phyloP scores from a whole-genome alignment of 1,140 invertebrate species.

The Achroia grisella region DNA sequence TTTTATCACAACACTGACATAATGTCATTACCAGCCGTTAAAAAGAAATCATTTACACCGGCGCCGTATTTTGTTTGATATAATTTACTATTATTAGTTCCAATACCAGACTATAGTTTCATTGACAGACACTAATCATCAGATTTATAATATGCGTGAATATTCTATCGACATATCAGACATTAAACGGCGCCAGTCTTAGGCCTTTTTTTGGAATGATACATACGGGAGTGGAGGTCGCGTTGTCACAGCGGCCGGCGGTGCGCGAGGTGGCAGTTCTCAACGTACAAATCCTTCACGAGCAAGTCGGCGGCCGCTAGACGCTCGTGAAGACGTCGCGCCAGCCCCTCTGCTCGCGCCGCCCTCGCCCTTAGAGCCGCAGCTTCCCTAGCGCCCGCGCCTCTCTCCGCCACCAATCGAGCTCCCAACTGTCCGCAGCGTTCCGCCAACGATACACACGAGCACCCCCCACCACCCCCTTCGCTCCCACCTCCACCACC shows the following conservation, averaged over 20 bases:
- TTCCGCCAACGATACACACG: conserved; percentile 11
- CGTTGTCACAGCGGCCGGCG: background rate
- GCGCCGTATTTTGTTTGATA: too few relatives aligned
- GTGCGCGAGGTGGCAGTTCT: conserved; percentile 81
- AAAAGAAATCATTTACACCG: too few relatives aligned
- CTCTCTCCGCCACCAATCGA: conserved; percentile 12
- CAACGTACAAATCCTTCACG: conserved; percentile 86
- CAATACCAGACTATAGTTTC: too few relatives aligned
- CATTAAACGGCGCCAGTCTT: too few relatives aligned
- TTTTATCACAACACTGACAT: too few relatives aligned
- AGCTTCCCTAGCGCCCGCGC: conserved; percentile 5
- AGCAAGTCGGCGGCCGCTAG: conserved; percentile 82
- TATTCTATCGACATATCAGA: too few relatives aligned
- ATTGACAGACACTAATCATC: too few relatives aligned
- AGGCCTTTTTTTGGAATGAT: background rate
- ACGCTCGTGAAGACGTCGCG: conserved; percentile 76
- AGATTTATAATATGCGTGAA: too few relatives aligned
- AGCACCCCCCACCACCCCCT: background rate
- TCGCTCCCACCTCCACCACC: conserved; percentile 5
- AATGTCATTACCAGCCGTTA: too few relatives aligned
- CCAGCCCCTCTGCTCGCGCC: conserved; percentile 24
- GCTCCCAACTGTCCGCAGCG: conserved; percentile 7
- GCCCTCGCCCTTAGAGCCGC: conserved; percentile 28
- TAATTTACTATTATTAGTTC: too few relatives aligned
- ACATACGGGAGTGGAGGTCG: background rate